Percentiles rank a stretch among this genome's conserved stretches.
Evolutionary conservation across 1,140 invertebrate species (phyloP).

Genomic region (Achatina immaculata): DNA sequence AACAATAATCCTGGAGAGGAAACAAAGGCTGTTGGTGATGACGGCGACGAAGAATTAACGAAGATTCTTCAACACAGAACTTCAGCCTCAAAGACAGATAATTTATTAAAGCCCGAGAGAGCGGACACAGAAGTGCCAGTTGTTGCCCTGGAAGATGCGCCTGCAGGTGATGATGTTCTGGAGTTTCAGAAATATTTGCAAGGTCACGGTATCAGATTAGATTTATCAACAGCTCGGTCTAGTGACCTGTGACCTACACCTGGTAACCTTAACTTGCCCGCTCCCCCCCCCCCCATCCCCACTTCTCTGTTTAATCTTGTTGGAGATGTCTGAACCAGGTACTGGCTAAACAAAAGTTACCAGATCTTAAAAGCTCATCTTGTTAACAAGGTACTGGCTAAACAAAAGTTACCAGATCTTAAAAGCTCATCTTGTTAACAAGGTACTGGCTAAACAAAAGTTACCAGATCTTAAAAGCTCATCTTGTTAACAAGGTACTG

Average conservation of each 20-base stretch:
- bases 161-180: constrained; percentile 48
- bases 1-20: neutral
- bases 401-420: too few species aligned
- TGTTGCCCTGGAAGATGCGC: neutral
- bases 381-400: too few species aligned
- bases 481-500: too few species aligned
- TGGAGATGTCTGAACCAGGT: too few species aligned
- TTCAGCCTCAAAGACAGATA: neutral
- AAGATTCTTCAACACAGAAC: neutral
- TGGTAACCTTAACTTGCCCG: too few species aligned
- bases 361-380: too few species aligned
- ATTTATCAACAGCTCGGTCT: constrained; percentile 51
- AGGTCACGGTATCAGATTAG: constrained; percentile 52
- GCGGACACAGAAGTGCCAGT: neutral
- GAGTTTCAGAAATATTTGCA: constrained; percentile 55
- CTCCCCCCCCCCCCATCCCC: too few species aligned
- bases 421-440: too few species aligned
- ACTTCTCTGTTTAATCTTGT: too few species aligned
- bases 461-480: too few species aligned
- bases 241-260: constrained; percentile 54
- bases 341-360: too few species aligned
- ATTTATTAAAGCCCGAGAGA: neutral
- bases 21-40: neutral
- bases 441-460: too few species aligned
- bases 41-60: neutral